Evolutionary conservation across 1,140 invertebrate species (phyloP), one percentile per base, ranked within the genome.

Genomic region (Spodoptera frugiperda): DNA sequence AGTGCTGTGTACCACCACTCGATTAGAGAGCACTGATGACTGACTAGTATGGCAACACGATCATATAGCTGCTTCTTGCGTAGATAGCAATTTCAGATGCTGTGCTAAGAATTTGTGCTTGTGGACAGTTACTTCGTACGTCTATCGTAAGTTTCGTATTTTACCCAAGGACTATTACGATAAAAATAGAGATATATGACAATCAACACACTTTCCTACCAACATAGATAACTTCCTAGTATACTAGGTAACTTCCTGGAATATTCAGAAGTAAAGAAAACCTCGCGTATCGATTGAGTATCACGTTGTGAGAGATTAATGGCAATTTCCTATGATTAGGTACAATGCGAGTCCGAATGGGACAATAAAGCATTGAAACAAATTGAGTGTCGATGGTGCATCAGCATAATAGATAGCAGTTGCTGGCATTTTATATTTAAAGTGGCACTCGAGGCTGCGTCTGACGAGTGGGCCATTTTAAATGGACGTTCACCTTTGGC

Each of bases 401-500:
- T 65, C 44, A 48, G 44, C 44, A 46, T 67, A 48, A 49, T 19
- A 17, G 63, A 67, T 57, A 21, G 12, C 9, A 2, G 63, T 46
- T 25, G 63, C 15, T n/a, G 15, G 48, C 1, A 12, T 30, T 59
- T 44, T 59, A 59, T 72, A 44, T 72, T 54, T 39, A 17, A 14
- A 17, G 11, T 46, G 63, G 46, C 70, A 46, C 10, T 51, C 65
- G 19, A 53, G 19, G 11, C 19, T 30, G 2, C 4, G 39, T 49
- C 63, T 59, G 33, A 46, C 70, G 19, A 57, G 21, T 72, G 39
- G 53, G 39, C 70, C 51, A 59, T 72, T 72, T 63, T 59, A 57
- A 72, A 72, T 57, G 70, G 70, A 59, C 70, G 54, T 72, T 72
- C 70, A 67, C 63, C 63, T 67, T 67, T 49, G 53, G 49, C 70